Percentiles rank a stretch among this genome's conserved stretches.
These are phyloP conservation scores for Pseudopipra pipra DNA, from an alignment of 2,113 vertebrate species.

Conservation along the genomic window DNA sequence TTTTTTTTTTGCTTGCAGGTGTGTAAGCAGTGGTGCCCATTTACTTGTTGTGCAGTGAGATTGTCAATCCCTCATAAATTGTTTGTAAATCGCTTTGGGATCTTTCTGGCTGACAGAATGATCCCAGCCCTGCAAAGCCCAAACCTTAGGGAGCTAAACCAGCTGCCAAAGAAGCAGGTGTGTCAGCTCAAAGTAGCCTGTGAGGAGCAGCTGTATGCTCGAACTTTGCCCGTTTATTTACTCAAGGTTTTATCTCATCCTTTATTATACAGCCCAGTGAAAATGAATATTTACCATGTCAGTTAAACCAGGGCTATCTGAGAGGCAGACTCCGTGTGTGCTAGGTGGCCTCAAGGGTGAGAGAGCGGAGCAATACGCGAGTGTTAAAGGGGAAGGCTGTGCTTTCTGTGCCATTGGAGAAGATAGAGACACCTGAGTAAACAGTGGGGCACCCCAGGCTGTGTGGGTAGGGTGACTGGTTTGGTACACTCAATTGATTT, in stretches of 20 bases:
- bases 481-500: neutral
- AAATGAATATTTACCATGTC: neutral
- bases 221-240: conserved; percentile 70
- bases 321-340: neutral
- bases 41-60: neutral
- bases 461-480: neutral
- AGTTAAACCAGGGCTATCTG: neutral
- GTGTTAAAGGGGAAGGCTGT: fast-evolving
- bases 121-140: conserved; percentile 5
- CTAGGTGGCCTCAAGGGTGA: neutral
- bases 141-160: neutral
- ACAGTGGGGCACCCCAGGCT: neutral
- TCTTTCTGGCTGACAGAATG: neutral
- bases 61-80: neutral
- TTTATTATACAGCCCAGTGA: neutral
- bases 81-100: neutral
- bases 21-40: neutral
- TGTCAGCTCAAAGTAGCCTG: conserved; percentile 15
- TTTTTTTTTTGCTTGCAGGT: neutral
- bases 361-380: fast-evolving
- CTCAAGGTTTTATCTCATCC: conserved; percentile 66
- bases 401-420: neutral
- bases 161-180: conserved; percentile 62
- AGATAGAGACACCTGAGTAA: conserved; percentile 20
- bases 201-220: conserved; percentile 48